Evolutionary conservation across 1,140 invertebrate species (phyloP).

Genomic region (Eurosta solidaginis): DNA sequence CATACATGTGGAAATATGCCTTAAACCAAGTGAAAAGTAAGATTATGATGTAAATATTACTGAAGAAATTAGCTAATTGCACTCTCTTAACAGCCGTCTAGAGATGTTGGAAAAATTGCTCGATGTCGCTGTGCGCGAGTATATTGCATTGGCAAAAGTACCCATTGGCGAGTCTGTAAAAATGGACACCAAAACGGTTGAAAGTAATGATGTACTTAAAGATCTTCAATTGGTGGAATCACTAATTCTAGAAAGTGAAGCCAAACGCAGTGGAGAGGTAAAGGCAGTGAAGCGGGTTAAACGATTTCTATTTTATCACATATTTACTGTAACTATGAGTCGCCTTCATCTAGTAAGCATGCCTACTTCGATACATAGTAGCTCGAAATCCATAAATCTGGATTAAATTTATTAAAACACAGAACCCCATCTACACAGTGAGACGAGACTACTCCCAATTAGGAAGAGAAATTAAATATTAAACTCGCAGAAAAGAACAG

Average conservation of each 20-base stretch:
- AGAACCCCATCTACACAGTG: too few species aligned
- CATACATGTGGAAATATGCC: slow-evolving; percentile 49
- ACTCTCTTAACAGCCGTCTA: slow-evolving; percentile 34
- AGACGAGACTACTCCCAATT: too few species aligned
- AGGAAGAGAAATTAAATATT: too few species aligned
- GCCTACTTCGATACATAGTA: too few species aligned
- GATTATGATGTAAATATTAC: neutral
- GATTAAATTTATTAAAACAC: too few species aligned
- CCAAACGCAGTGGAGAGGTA: slow-evolving; percentile 14
- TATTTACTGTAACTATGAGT: too few species aligned
- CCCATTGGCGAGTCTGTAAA: slow-evolving; percentile 28
- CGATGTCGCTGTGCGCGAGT: slow-evolving; percentile 31
- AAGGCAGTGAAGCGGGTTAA: neutral
- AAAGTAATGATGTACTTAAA: neutral
- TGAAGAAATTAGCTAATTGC: neutral
- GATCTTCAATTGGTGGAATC: slow-evolving; percentile 37
- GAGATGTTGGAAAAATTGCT: slow-evolving; percentile 25
- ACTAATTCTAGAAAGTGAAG: slow-evolving; percentile 45
- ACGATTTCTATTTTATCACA: neutral
- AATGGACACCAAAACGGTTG: neutral
- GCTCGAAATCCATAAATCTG: too few species aligned
- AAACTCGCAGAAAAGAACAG: too few species aligned
- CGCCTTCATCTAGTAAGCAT: too few species aligned
- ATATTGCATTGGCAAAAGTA: neutral
- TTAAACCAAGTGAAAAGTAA: slow-evolving; percentile 41